Conservation (phyloP, 2,113 vertebrate species). For the Raja brachyura region DNA sequence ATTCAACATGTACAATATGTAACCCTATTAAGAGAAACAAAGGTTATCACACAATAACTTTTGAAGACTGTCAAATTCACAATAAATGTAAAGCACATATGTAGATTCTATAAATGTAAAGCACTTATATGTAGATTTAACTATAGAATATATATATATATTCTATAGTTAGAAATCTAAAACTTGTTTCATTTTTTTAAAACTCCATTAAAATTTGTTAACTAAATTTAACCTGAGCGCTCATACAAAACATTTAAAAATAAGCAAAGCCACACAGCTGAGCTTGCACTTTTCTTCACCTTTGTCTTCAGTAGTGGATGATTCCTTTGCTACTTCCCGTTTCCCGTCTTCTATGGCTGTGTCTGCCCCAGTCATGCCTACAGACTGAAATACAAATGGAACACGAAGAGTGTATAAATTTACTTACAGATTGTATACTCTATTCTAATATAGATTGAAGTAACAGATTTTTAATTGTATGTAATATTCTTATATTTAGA, state of each 20-base stretch:
- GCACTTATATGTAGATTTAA: too few species aligned
- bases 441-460: not conserved
- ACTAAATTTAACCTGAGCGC: not conserved
- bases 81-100: not conserved
- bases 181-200: not conserved
- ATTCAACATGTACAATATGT: not conserved
- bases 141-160: too few species aligned
- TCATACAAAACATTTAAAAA: not conserved
- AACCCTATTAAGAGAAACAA: not conserved
- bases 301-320: conserved; percentile 45
- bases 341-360: conserved; percentile 52
- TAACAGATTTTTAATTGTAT: not conserved
- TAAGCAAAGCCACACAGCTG: not conserved
- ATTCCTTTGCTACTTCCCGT: conserved; percentile 51
- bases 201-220: not conserved
- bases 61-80: not conserved
- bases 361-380: conserved; percentile 56
- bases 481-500: not conserved
- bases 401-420: not conserved
- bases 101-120: not conserved
- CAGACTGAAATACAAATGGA: conserved; percentile 49
- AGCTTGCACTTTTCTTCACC: conserved; percentile 44
- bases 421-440: not conserved
- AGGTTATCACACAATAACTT: not conserved
- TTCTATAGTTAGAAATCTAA: not conserved